These are phyloP conservation scores for Apteryx owenii DNA, from an alignment of 2,113 vertebrate genomes.

Conservation along the genomic window DNA sequence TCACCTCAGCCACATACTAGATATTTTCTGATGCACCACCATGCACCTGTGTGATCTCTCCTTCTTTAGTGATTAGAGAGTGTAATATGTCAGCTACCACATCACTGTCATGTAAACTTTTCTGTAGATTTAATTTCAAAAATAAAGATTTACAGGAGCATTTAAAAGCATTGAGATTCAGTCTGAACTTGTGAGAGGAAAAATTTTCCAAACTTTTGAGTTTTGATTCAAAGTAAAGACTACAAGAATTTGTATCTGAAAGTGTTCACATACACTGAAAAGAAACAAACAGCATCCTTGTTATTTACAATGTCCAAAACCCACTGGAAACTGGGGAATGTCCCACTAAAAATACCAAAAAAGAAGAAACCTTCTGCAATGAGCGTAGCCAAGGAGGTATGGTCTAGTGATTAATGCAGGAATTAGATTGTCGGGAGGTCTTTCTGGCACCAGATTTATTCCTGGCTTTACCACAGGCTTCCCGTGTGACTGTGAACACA, in stretches of 20 bases:
- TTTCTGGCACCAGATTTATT: slow-evolving; percentile 9
- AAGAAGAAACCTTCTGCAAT: background rate
- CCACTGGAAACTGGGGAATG: background rate
- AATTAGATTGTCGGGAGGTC: background rate
- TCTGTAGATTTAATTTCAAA: background rate
- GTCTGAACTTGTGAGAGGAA: background rate
- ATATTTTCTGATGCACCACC: background rate
- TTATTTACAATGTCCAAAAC: background rate
- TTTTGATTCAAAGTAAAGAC: background rate
- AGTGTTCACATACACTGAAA: background rate
- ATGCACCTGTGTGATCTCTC: background rate
- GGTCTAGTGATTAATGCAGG: background rate
- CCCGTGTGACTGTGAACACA: background rate
- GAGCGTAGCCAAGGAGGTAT: background rate
- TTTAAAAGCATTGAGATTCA: background rate
- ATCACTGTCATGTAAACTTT: background rate
- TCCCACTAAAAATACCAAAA: background rate
- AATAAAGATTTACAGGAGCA: background rate
- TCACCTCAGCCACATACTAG: background rate
- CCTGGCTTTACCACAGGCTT: slow-evolving; percentile 24
- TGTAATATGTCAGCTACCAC: background rate
- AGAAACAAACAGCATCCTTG: background rate
- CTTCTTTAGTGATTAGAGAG: background rate
- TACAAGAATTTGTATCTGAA: background rate
- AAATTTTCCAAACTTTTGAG: background rate